Percentiles rank a stretch among this genome's conserved stretches.
phyloP scores from a whole-genome alignment of 2,888 invertebrate genomes.

The Acronicta leporina region DNA sequence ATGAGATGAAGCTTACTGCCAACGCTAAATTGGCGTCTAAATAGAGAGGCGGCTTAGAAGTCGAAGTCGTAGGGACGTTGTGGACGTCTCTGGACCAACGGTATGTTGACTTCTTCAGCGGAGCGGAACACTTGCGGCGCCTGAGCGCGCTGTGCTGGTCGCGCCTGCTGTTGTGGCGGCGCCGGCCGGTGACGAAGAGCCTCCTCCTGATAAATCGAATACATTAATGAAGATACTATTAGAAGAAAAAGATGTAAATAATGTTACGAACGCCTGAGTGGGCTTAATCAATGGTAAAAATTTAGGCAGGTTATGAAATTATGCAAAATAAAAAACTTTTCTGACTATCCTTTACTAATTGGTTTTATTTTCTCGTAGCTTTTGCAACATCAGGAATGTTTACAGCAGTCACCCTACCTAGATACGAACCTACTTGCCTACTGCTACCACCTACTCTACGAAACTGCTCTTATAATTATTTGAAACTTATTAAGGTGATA shows the following conservation, averaged over 20 bases:
- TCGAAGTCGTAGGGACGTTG: conserved; percentile 84
- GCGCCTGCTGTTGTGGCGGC: conserved; percentile 57
- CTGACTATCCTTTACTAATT: not conserved
- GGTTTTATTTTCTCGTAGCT: not conserved
- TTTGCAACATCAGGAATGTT: not conserved
- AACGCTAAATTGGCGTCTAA: conserved; percentile 33
- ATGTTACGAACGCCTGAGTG: too few species aligned
- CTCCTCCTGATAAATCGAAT: conserved; percentile 65
- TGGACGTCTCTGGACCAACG: conserved; percentile 94
- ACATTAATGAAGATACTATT: not conserved
- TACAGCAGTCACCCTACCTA: too few species aligned
- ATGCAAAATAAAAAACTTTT: not conserved
- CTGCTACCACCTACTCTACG: too few species aligned
- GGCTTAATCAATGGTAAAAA: too few species aligned
- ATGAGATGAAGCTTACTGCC: conserved; percentile 30
- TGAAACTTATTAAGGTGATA: too few species aligned
- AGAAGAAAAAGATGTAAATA: not conserved
- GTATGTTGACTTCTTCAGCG: conserved; percentile 96
- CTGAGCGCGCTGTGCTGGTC: conserved; percentile 69
- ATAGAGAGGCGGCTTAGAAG: conserved; percentile 66
- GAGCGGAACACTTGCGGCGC: conserved; percentile 93
- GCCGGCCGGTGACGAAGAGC: conserved; percentile 68
- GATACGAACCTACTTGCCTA: too few species aligned
- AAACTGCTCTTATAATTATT: too few species aligned
- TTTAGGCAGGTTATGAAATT: not conserved